A percentile compares a stretch with the other conserved stretches of the same genome.
Conservation (phyloP, 2,797 vertebrate genomes). For the Pseudochirops corinnae region DNA sequence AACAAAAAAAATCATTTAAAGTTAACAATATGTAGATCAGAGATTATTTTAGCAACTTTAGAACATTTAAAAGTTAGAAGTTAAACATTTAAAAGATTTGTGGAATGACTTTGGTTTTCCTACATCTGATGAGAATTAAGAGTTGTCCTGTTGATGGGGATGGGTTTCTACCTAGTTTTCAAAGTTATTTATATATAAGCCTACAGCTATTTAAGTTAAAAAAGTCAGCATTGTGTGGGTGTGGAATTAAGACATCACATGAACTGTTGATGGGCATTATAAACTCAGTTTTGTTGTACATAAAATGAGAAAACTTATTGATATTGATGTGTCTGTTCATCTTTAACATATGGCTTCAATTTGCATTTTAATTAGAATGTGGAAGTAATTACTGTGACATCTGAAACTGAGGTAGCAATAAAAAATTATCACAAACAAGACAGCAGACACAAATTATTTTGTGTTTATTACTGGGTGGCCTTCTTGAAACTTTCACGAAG, state of each 20-base stretch:
- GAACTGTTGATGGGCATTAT: slow-evolving; percentile 48
- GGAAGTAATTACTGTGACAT: slow-evolving; percentile 90
- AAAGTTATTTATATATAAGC: neutral
- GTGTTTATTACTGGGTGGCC: slow-evolving; percentile 90
- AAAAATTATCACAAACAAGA: slow-evolving; percentile 91
- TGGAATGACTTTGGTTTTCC: slow-evolving; percentile 31
- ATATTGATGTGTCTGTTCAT: slow-evolving; percentile 75
- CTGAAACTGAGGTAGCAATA: slow-evolving; percentile 90
- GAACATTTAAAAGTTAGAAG: slow-evolving; percentile 36
- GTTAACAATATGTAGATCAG: slow-evolving; percentile 19
- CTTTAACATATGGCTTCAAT: slow-evolving; percentile 89
- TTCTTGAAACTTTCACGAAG: slow-evolving; percentile 84
- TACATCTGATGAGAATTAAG: slow-evolving; percentile 49
- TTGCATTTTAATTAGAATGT: slow-evolving; percentile 89
- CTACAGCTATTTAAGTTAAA: slow-evolving; percentile 31
- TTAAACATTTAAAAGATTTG: neutral
- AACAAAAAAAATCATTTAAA: neutral
- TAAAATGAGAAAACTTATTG: slow-evolving; percentile 75
- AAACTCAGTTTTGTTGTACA: slow-evolving; percentile 66
- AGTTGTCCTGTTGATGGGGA: slow-evolving; percentile 35
- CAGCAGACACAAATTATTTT: slow-evolving; percentile 90
- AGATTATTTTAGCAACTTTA: slow-evolving; percentile 49
- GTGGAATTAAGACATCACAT: slow-evolving; percentile 45
- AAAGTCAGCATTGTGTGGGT: slow-evolving; percentile 39
- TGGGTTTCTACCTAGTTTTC: neutral